Conservation (phyloP, 2,797 vertebrate genomes). For the Pangasius larnaudii region DNA sequence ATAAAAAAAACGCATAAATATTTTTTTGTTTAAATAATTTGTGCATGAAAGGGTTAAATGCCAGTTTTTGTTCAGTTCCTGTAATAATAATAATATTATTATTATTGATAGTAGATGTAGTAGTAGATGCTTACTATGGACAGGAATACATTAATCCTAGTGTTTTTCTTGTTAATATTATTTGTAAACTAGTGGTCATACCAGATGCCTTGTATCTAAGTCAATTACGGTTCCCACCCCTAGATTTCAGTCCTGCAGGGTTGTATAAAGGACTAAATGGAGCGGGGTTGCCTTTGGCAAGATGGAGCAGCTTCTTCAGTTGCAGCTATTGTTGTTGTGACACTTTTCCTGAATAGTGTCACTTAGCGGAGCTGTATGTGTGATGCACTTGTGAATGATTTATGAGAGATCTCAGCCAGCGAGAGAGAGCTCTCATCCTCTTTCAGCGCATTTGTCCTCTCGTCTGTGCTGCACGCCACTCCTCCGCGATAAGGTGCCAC, state of each 20-base stretch:
- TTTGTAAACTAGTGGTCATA: not conserved
- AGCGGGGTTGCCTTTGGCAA: not conserved
- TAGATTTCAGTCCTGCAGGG: not conserved
- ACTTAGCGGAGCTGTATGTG: not conserved
- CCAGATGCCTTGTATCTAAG: not conserved
- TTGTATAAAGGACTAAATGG: constrained; percentile 3
- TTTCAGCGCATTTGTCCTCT: not conserved
- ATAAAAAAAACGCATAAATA: not conserved
- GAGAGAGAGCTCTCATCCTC: constrained; percentile 22
- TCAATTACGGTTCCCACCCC: not conserved
- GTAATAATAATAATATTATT: too few species aligned
- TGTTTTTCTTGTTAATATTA: not conserved
- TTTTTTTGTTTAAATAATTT: not conserved
- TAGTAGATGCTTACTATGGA: not conserved
- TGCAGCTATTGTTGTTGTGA: constrained; percentile 20
- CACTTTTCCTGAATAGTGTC: constrained; percentile 32
- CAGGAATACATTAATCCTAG: not conserved
- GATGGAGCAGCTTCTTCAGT: not conserved
- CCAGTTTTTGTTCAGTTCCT: not conserved
- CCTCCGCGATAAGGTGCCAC: constrained; percentile 11
- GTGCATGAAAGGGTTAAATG: not conserved
- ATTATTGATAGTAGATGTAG: not conserved
- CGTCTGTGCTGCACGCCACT: constrained; percentile 2
- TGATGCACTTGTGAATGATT: constrained; percentile 29
- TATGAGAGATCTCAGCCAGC: not conserved